A percentile compares a stretch with the other conserved stretches of the same genome.
phyloP scores from a whole-genome alignment of 2,888 invertebrate species.

The Neocrepidodera transversa region DNA sequence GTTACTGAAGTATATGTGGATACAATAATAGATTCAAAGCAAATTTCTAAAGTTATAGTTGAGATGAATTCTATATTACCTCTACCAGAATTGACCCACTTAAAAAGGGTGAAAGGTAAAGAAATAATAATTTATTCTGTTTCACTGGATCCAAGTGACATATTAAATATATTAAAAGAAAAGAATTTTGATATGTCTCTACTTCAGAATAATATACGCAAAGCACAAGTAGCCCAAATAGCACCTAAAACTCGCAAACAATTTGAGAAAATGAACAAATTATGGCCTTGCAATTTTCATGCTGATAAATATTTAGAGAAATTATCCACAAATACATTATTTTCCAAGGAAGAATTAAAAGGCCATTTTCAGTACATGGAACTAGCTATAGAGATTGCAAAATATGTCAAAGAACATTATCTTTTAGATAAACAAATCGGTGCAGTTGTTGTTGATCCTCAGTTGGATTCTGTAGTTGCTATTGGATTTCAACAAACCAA shows the following conservation, averaged over 20 bases:
- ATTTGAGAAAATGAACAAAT: slow-evolving; percentile 65
- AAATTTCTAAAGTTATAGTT: slow-evolving; percentile 69
- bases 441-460: slow-evolving; percentile 76
- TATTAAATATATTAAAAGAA: slow-evolving; percentile 55
- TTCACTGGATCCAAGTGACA: slow-evolving; percentile 45
- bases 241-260: slow-evolving; percentile 73
- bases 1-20: slow-evolving; percentile 68
- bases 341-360: slow-evolving; percentile 63
- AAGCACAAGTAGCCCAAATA: slow-evolving; percentile 66
- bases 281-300: slow-evolving; percentile 89
- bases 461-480: slow-evolving; percentile 69
- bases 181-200: slow-evolving; percentile 63
- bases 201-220: slow-evolving; percentile 64
- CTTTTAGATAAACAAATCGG: slow-evolving; percentile 52
- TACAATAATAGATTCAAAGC: slow-evolving; percentile 66
- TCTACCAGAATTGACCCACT: slow-evolving; percentile 69
- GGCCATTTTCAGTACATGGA: slow-evolving; percentile 68
- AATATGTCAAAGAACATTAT: slow-evolving; percentile 42
- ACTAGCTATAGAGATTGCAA: slow-evolving; percentile 65
- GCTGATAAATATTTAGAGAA: slow-evolving; percentile 77
- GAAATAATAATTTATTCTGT: slow-evolving; percentile 66
- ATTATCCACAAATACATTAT: slow-evolving; percentile 68
- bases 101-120: slow-evolving; percentile 74
- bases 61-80: slow-evolving; percentile 67
- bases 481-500: slow-evolving; percentile 67